phyloP scores from a whole-genome alignment of 2,113 vertebrate genomes.

The Pygoscelis adeliae region DNA sequence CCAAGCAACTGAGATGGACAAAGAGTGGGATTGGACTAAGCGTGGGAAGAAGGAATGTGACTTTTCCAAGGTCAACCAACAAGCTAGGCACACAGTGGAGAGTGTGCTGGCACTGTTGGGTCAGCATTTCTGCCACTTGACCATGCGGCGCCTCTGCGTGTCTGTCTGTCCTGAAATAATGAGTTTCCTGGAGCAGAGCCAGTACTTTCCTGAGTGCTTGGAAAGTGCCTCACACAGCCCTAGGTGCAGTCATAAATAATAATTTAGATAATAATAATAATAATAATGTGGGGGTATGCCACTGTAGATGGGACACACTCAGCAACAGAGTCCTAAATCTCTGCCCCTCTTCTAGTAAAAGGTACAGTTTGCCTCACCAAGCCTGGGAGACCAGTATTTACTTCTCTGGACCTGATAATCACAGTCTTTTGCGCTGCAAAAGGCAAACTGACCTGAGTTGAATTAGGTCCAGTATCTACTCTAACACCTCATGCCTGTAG shows the following conservation, averaged over 20 bases:
- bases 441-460: not conserved
- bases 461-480: not conserved
- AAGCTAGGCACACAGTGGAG: not conserved
- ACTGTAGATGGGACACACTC: not conserved
- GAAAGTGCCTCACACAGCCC: not conserved
- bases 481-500: not conserved
- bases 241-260: not conserved
- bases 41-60: not conserved
- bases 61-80: not conserved
- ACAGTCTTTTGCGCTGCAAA: not conserved
- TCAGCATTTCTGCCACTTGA: slow-evolving; percentile 19
- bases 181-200: slow-evolving; percentile 37
- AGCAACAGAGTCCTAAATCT: not conserved
- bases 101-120: not conserved
- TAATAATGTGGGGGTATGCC: not conserved
- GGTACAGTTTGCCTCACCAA: not conserved
- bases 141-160: not conserved
- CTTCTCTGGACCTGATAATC: not conserved
- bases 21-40: not conserved
- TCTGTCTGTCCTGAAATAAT: not conserved
- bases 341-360: not conserved
- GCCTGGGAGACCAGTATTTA: not conserved
- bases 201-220: not conserved
- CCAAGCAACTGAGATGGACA: not conserved
- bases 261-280: not conserved